A percentile compares a stretch with the other conserved stretches of the same genome.
These are phyloP conservation scores for Melanotaenia parkinsoni DNA, from an alignment of 2,797 vertebrate genomes.

Conservation along the genomic window DNA sequence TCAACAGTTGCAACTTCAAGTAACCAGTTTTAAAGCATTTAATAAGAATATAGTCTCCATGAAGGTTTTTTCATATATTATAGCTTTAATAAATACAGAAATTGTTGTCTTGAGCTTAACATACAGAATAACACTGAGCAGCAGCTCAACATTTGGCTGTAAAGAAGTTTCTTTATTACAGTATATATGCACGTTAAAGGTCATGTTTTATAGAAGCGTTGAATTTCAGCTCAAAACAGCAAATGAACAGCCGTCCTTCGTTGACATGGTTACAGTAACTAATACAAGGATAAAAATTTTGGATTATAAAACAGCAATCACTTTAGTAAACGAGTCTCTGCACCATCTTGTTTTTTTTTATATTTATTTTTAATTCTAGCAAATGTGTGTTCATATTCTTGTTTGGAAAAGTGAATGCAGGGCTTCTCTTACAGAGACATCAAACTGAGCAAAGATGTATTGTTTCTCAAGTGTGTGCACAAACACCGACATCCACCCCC, in stretches of 20 bases:
- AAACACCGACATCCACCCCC: constrained; percentile 13
- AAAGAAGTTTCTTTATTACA: not conserved
- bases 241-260: not conserved
- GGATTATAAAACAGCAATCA: not conserved
- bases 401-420: not conserved
- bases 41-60: not conserved
- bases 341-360: not conserved
- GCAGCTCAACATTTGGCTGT: not conserved
- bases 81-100: not conserved
- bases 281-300: not conserved
- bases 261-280: constrained; percentile 12
- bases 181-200: not conserved
- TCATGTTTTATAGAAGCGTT: not conserved
- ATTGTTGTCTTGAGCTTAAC: too few relatives aligned
- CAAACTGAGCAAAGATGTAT: constrained; percentile 68
- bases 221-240: not conserved
- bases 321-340: not conserved
- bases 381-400: not conserved
- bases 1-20: not conserved
- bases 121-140: not conserved
- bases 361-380: not conserved
- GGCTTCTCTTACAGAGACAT: constrained; percentile 44
- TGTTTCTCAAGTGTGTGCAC: constrained; percentile 16
- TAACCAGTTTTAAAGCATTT: not conserved
- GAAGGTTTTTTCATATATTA: not conserved